Percentiles rank a stretch among this genome's conserved stretches.
These are phyloP conservation scores for Pseudomyrmex flavicornis DNA, from an alignment of 1,140 invertebrate genomes.

Conservation along the genomic window DNA sequence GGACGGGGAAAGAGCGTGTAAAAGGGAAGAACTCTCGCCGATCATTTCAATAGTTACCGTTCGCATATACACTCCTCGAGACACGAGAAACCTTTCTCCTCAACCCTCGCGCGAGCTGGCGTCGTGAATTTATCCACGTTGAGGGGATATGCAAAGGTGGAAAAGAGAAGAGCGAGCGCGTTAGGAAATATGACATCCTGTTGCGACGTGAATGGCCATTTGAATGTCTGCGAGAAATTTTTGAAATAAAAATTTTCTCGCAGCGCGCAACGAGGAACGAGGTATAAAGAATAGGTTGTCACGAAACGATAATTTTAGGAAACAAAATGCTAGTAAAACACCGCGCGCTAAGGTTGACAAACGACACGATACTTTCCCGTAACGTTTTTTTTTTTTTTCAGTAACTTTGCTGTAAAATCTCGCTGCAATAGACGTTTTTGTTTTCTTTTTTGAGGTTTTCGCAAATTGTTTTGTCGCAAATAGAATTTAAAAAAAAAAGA, in stretches of 20 bases:
- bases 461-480: not conserved
- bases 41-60: slow-evolving; percentile 59
- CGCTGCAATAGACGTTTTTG: slow-evolving; percentile 1
- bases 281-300: not conserved
- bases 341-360: slow-evolving; percentile 18
- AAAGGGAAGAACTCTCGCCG: slow-evolving; percentile 35
- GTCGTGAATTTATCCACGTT: slow-evolving; percentile 55
- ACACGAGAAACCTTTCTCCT: slow-evolving; percentile 56
- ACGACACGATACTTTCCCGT: slow-evolving; percentile 40
- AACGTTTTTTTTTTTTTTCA: not conserved
- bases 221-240: slow-evolving; percentile 37
- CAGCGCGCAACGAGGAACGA: not conserved
- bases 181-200: slow-evolving; percentile 49
- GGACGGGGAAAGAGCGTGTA: not conserved
- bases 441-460: not conserved
- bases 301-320: slow-evolving; percentile 21
- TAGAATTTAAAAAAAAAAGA: not conserved
- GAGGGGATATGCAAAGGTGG: slow-evolving; percentile 18
- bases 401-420: slow-evolving; percentile 25
- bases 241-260: slow-evolving; percentile 19
- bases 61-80: slow-evolving; percentile 55
- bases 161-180: slow-evolving; percentile 20
- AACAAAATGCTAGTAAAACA: slow-evolving; percentile 6
- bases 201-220: slow-evolving; percentile 9
- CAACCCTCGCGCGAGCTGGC: slow-evolving; percentile 38